Base-by-base conservation (phyloP, 2,797 vertebrate species). In the Allobates femoralis region DNA sequence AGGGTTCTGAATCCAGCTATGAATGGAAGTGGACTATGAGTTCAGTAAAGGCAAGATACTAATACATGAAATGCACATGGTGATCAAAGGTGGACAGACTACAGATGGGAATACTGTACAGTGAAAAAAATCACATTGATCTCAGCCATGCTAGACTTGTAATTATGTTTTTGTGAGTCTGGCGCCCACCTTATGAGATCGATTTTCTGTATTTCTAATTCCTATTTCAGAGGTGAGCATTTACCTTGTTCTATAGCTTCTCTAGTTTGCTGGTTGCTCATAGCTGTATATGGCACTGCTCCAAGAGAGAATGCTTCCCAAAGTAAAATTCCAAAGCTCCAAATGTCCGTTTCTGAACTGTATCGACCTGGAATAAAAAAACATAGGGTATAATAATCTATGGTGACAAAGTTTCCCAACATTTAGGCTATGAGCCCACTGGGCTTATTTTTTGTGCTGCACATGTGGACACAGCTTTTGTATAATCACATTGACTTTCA, bases 281-380 rank as follows among this genome's bases (percentile, higher is more conserved):
- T 96, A 90, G 91, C 95, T 62, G 94, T 83, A 66, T 99, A 99
- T 0, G 98, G 98, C 0, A 95, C 90, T 2, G 95, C 93, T 0
- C 98, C 98, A 89, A 96, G 90, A 84, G 97, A 98, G 92, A 99
- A 99, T 18, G 96, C 94, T 93, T 99, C 98, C 98, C 98, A 99
- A 34, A 99, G 91, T 67, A 99, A 91, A 71, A 99, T 91, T 1
- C 98, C 98, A 1, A 99, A 99, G 91, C 98, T 99, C 98, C 98
- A 99, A 67, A 98, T 95, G 0, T 99, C 98, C 0, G 97, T 99
- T 90, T 98, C 96, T 0, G 97, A 96, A 89, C 96, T 98, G 91
- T 97, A 99, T 55, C 96, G 95, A 46, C 97, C 98, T 99, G 89
- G 50, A 88, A 51, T 32, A 58, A 62, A 0, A 46, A 26, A 32